Evolutionary conservation across 2,888 invertebrate species (phyloP), one percentile per base, ranked within the genome.

Genomic region (Diarsia mendica): DNA sequence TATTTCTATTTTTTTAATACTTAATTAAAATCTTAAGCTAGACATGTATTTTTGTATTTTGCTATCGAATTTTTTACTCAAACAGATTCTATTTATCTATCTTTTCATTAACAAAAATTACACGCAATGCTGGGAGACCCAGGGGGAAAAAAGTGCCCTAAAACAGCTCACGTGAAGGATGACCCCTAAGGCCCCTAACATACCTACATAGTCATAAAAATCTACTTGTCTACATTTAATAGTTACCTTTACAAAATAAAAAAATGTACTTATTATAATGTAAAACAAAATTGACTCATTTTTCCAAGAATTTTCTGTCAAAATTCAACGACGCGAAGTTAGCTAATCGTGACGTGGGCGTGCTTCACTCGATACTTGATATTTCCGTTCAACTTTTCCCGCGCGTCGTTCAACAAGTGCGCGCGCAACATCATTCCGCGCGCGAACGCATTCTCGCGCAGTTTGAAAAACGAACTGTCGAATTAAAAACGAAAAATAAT

Each of bases 351-450:
- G 46, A 60, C 23, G 28, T 63, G 28, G 69, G 82, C 78, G 81
- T 80, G 80, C 88, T 87, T 85, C 85, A 80, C 83, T 80, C 84
- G 86, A 83, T 82, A 75, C 77, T 61, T 82, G 85, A 87, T 90
- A 92, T 93, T 93, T 94, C 91, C 91, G 92, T 92, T 91, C 84
- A 84, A 87, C 89, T 92, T 93, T 93, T 93, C 93, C 92, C 92
- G 94, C 93, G 94, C 90, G 85, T 75, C 85, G 83, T 89, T 90
- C 87, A 89, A 90, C 89, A 92, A 90, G 89, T 90, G 92, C 92
- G 92, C 92, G 91, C 89, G 92, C 91, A 92, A 92, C 90, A 87
- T 91, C 94, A 94, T 92, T 93, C 92, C 91, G 94, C 93, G 95
- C 94, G 95, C 93, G 94, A 93, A 92, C 94, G 93, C 89, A 91